Evolutionary conservation across 2,797 vertebrate genomes (phyloP), one percentile per base, ranked within the genome.

Genomic region (Gastrophryne carolinensis): DNA sequence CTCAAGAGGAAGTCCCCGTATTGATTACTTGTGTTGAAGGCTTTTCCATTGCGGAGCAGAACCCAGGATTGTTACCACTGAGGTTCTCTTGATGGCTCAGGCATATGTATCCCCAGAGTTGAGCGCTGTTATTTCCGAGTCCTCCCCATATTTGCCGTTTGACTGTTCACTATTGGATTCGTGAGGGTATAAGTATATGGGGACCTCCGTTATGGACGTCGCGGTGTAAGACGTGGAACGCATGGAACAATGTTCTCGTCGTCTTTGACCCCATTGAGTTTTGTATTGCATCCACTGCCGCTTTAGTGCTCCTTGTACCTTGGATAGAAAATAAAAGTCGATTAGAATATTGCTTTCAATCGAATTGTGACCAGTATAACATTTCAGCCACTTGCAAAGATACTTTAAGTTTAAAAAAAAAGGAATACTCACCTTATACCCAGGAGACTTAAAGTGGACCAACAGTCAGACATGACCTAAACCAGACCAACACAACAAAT

Each of bases 211-310:
- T 88, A 96, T 93, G 29, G 95, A 96, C 0, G 94, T 96, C 30
- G 93, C 94, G 0, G 94, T 95, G 68, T 93, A 94, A 79, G 95
- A 95, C n/a, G 94, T 93, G 71, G 95, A 94, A 35, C 95, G 93
- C 2, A 91, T 93, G 10, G 91, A 91, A 52, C 90, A 95, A 84
- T 94, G 93, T 26, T 95, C 91, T 2, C 94, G 91, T 10, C 93
- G 88, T 24, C 94, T 89, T 82, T 96, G 95, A 21, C 93, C 91
- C 95, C 92, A 96, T 70, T 97, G 95, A 3, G 90, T 90, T 83
- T 96, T 96, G 53, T 95, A 92, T 85, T 96, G 94, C 21, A 90
- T 85, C 97, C 97, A 97, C 4, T 98, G 97, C 64, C 97, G 93
- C 86, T 94, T 96, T 71, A 99, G 79, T 26, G 94, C 89, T 0